Evolutionary conservation across 2,113 vertebrate species (phyloP).

Genomic region (Sylvia atricapilla): DNA sequence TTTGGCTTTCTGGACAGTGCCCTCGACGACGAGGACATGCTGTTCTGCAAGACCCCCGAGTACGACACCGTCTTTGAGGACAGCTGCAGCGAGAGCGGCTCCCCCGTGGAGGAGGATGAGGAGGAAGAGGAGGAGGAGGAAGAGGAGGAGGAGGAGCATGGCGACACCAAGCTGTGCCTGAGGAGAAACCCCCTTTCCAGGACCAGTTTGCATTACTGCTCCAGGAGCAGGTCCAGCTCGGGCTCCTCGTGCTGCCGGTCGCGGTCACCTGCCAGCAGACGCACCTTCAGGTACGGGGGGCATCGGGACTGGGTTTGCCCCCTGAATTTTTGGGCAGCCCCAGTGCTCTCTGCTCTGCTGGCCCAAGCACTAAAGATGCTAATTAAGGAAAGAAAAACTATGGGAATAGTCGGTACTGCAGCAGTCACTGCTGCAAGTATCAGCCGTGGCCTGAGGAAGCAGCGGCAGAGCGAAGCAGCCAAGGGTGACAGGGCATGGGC

Average conservation of each 20-base stretch:
- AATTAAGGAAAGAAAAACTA: neutral
- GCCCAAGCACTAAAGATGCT: neutral
- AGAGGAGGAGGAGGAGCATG: constrained; percentile 57
- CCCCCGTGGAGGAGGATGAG: constrained; percentile 63
- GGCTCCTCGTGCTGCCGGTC: constrained; percentile 79
- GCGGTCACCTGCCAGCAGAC: constrained; percentile 80
- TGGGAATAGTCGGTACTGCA: neutral
- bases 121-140: constrained; percentile 43
- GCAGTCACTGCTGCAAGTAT: neutral
- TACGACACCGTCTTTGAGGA: constrained; percentile 78
- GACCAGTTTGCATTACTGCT: constrained; percentile 62
- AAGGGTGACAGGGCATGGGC: no score
- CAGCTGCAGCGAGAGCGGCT: constrained; percentile 76
- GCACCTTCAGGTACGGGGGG: constrained; percentile 82
- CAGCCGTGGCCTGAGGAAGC: neutral
- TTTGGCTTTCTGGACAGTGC: constrained; percentile 78
- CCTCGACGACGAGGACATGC: constrained; percentile 67
- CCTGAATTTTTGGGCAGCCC: neutral
- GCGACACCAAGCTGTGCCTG: constrained; percentile 67
- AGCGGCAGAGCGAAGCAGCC: neutral
- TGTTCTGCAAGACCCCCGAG: constrained; percentile 72
- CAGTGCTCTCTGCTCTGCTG: neutral
- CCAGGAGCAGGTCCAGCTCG: constrained; percentile 72
- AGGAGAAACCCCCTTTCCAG: constrained; percentile 71
- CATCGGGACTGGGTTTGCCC: neutral